Evolutionary conservation across 2,888 invertebrate genomes (phyloP).

Genomic region (Apamea crenata): DNA sequence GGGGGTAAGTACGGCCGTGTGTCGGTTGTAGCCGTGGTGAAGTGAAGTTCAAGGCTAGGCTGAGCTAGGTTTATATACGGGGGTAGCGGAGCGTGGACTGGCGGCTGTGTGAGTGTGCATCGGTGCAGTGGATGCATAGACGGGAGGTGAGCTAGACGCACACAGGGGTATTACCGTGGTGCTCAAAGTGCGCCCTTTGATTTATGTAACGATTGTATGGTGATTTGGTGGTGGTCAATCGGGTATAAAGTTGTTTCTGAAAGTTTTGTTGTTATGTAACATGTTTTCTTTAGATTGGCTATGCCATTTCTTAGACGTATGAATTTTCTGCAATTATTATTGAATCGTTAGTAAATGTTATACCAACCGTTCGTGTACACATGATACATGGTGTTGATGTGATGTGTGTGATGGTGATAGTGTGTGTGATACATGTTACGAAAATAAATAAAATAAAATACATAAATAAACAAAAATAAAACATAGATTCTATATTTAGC

Average conservation of each 20-base stretch:
- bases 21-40: conserved; percentile 76
- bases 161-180: conserved; percentile 68
- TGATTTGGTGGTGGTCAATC: background rate
- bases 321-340: background rate
- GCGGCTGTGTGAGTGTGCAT: conserved; percentile 75
- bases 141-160: conserved; percentile 69
- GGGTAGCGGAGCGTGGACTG: conserved; percentile 86
- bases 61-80: conserved; percentile 85
- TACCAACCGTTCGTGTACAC: background rate
- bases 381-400: background rate
- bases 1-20: conserved; percentile 62
- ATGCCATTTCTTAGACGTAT: background rate
- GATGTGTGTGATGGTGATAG: background rate
- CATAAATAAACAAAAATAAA: background rate
- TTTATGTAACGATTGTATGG: conserved; percentile 27
- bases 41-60: conserved; percentile 90
- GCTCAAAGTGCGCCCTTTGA: conserved; percentile 52
- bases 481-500: background rate
- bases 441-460: background rate
- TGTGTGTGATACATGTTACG: background rate
- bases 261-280: background rate
- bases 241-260: background rate
- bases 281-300: background rate
- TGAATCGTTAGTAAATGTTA: background rate
- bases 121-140: conserved; percentile 69